Base-by-base conservation (phyloP, 2,797 vertebrate genomes). In the Chrysocyon brachyurus region DNA sequence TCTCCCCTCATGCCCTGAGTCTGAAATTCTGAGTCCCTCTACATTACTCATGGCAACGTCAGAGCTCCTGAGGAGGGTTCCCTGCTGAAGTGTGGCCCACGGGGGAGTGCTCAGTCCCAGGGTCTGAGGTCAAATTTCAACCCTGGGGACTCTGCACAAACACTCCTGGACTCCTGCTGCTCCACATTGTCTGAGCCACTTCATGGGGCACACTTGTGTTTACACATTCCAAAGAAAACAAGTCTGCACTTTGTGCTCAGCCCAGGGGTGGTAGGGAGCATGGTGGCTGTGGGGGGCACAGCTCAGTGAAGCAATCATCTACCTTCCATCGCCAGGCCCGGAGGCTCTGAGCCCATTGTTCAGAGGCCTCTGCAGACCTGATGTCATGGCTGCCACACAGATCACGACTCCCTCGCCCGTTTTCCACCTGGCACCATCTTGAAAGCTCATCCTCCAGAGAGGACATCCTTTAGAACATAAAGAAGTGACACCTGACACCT, bases 171-270 rank as follows among this genome's bases (percentile, higher is more conserved):
- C n/a, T 3, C 14, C 21, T 17, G 19, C 31, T 49, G 52, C 26
- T 2, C 31, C 16, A 0, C 2, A 9, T 2, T 17, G 15, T 78
- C 49, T 21, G 40, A 70, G 81, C 64, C 57, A 66, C 40, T 14
- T 88, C 52, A 21, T 12, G 36, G 54, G 49, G 54, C 11, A 57
- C 14, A 33, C 28, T 17, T 7, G 17, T 3, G 10, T 40, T 22
- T 68, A 61, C 3, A n/a, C 3, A 56, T 33, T 79, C 90, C 81
- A 52, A 63, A 93, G 86, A 66, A 85, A 94, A 78, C 21, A 68
- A 26, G 22, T 21, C 12, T 64, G 26, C 33, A 14, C 40, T n/a
- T 4, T 24, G 84, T 31, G 36, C 36, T 77, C 19, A 33, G 68
- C n/a, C 52, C 46, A 33, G 68, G 11, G 33, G 12, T 7, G 12